These are phyloP conservation scores for Mustelus asterias DNA, from an alignment of 2,113 vertebrate genomes.

Conservation along the genomic window DNA sequence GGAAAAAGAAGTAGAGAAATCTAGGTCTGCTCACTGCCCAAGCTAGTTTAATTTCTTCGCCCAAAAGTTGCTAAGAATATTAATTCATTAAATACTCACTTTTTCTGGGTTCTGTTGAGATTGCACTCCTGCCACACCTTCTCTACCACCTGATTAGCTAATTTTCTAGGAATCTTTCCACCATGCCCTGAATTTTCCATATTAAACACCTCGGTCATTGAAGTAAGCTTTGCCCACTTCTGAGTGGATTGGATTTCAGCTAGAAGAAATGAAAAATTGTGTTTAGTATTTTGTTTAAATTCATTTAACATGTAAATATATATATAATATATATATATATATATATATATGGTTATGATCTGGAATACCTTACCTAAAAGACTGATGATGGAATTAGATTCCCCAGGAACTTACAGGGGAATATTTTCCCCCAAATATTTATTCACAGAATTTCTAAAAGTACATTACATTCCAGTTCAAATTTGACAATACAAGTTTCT, in stretches of 20 bases:
- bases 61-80: background rate
- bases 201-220: constrained; percentile 77
- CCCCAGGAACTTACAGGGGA: background rate
- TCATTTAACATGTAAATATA: background rate
- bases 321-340: background rate
- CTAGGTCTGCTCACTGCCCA: background rate
- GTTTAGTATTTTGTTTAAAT: background rate
- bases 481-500: background rate
- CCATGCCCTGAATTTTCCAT: constrained; percentile 87
- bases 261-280: constrained; percentile 46
- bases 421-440: background rate
- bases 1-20: background rate
- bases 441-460: background rate
- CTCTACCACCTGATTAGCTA: constrained; percentile 88
- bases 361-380: background rate
- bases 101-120: constrained; percentile 92
- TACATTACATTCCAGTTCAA: background rate
- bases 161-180: constrained; percentile 83
- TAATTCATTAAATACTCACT: constrained; percentile 61
- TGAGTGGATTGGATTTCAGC: constrained; percentile 88
- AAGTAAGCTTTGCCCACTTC: constrained; percentile 87
- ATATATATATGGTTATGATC: background rate
- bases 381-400: background rate
- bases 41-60: background rate
- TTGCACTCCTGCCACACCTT: constrained; percentile 98